Percentiles rank a stretch among this genome's conserved stretches.
Evolutionary conservation across 2,888 invertebrate genomes (phyloP).

Genomic region (Drosophila limbata): DNA sequence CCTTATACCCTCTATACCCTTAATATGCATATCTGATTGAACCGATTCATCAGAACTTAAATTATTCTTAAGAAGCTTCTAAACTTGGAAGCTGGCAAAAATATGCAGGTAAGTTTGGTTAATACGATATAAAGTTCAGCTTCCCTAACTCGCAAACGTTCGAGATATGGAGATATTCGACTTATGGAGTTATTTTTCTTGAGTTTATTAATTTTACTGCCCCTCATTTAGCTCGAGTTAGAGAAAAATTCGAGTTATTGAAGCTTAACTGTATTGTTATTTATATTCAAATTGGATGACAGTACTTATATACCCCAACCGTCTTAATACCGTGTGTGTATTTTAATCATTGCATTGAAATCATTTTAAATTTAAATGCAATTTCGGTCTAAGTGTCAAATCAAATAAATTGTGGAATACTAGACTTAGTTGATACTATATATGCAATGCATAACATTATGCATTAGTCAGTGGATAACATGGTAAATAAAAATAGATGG

Average conservation of each 20-base stretch:
- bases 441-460: too few species aligned
- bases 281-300: neutral
- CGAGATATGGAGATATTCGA: too few species aligned
- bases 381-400: neutral
- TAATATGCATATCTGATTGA: neutral
- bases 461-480: too few species aligned
- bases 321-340: neutral
- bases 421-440: neutral
- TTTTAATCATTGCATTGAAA: neutral
- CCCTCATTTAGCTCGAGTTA: too few species aligned
- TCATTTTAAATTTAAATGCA: neutral
- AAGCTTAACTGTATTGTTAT: too few species aligned
- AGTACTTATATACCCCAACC: neutral
- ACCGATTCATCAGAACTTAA: neutral
- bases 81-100: neutral
- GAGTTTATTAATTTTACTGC: too few species aligned
- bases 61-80: neutral
- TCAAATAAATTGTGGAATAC: conserved; percentile 7
- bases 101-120: too few species aligned
- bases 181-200: too few species aligned
- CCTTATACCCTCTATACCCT: neutral
- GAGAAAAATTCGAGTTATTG: too few species aligned
- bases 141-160: too few species aligned
- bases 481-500: too few species aligned
- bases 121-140: too few species aligned